phyloP scores from a whole-genome alignment of 2,888 invertebrate species.

The Strigamia transsilvanica region DNA sequence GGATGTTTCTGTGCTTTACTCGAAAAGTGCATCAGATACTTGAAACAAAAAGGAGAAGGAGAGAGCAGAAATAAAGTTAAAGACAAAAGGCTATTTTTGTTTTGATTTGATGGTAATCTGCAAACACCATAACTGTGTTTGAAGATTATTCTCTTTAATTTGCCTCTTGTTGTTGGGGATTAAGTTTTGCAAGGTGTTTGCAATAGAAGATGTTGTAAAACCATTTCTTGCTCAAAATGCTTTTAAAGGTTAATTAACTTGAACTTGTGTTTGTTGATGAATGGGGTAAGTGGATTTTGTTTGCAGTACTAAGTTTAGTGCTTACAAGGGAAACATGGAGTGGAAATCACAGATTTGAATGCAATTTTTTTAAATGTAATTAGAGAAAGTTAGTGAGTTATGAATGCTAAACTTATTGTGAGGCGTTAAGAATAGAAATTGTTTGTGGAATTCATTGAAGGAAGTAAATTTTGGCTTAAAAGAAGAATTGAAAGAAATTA shows the following conservation, averaged over 20 bases:
- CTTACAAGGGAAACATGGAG: not conserved
- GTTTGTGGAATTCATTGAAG: not conserved
- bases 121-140: not conserved
- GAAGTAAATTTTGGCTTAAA: too few species aligned
- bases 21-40: conserved; percentile 14
- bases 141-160: conserved; percentile 14
- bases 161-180: conserved; percentile 10
- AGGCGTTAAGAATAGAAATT: not conserved
- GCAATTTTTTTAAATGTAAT: not conserved
- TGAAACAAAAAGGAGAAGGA: not conserved
- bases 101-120: conserved; percentile 15
- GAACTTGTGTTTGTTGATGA: conserved; percentile 43
- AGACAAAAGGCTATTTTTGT: conserved; percentile 29
- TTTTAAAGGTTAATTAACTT: conserved; percentile 39
- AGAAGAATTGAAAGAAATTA: too few species aligned
- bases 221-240: conserved; percentile 38
- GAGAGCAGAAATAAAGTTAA: not conserved
- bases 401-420: not conserved
- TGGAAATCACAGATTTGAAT: conserved; percentile 5
- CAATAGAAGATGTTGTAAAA: conserved; percentile 42
- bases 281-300: conserved; percentile 29
- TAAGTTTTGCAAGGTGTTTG: conserved; percentile 32
- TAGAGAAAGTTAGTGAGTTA: not conserved
- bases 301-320: conserved; percentile 10
- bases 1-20: not conserved